Base-by-base conservation (phyloP, 2,113 vertebrate genomes). In the Xerus inauris region DNA sequence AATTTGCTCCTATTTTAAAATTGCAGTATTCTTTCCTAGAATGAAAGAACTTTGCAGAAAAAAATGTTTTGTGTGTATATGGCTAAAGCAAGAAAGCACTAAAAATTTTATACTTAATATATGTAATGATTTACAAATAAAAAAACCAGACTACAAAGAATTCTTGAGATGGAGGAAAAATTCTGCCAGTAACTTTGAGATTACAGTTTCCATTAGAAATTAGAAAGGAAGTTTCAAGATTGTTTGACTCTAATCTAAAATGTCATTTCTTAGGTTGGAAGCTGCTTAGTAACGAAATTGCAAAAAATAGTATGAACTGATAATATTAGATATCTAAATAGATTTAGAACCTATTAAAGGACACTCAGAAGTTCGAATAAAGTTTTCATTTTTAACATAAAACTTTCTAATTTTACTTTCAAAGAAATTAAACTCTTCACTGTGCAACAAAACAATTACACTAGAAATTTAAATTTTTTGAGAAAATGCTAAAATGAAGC, bases 101-200 rank as follows among this genome's bases (percentile, higher is more conserved):
- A 57, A 57, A 49, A 22, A 57, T 79, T 84, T 94, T 87, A 45
- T 30, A 93, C 96, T 87, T 92, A 1, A 76, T 97, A 95, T 67
- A 75, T 82, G 83, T 32, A 91, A 59, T 75, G 40, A 96, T 79
- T 97, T 94, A 13, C 49, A 90, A 93, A 38, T 38, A 30, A 89
- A 98, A 96, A 94, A 51, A 47, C 45, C 83, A 71, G 64, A 42
- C 38, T 94, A 54, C 4, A 28, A 90, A 97, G 38, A 95, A 97
- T 87, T 93, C 72, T 89, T 92, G 20, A 82, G 47, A 92, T 67
- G 73, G 12, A 16, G 24, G 26, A 49, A 79, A 95, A 96, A 65
- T 75, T 79, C 16, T 86, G n/a, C 71, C 79, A 94, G n/a, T 72
- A 95, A 94, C 17, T 91, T 81, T 32, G 88, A 88, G 87, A 62